phyloP scores from a whole-genome alignment of 2,888 invertebrate species.

The Drosophila paranaensis region DNA sequence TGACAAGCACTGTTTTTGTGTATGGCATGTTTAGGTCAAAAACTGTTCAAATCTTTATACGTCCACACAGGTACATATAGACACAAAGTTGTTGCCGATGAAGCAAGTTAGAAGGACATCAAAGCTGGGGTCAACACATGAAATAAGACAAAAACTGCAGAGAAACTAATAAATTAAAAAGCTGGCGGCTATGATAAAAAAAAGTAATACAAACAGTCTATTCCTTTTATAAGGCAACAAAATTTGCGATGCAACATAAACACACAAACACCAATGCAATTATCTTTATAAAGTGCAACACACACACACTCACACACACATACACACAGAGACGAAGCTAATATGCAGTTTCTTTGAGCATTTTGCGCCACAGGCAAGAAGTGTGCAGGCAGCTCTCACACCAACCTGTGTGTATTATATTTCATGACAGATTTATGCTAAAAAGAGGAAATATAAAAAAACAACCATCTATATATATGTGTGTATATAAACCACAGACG shows the following conservation, averaged over 20 bases:
- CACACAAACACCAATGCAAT: conserved; percentile 16
- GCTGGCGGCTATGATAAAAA: conserved; percentile 26
- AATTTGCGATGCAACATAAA: conserved; percentile 34
- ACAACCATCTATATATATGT: not conserved
- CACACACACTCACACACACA: not conserved
- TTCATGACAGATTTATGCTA: conserved; percentile 71
- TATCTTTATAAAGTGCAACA: conserved; percentile 35
- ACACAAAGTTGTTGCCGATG: conserved; percentile 33
- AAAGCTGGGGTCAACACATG: conserved; percentile 6
- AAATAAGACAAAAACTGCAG: conserved; percentile 25
- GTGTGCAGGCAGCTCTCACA: not conserved
- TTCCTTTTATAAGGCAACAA: conserved; percentile 26
- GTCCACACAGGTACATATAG: conserved; percentile 7
- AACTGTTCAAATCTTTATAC: conserved; percentile 9
- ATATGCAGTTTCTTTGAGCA: conserved; percentile 62
- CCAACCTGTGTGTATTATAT: conserved; percentile 33
- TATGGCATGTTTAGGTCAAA: conserved; percentile 7
- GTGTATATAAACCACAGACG: conserved; percentile 47
- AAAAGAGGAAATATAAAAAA: conserved; percentile 18
- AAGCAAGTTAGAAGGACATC: conserved; percentile 44
- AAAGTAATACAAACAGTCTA: not conserved
- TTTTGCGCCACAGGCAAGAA: conserved; percentile 32
- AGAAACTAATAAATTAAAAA: conserved; percentile 51
- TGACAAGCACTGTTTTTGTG: not conserved
- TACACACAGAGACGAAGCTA: conserved; percentile 49